These are phyloP conservation scores for Diuraphis noxia DNA, from an alignment of 1,140 invertebrate genomes.

Conservation along the genomic window DNA sequence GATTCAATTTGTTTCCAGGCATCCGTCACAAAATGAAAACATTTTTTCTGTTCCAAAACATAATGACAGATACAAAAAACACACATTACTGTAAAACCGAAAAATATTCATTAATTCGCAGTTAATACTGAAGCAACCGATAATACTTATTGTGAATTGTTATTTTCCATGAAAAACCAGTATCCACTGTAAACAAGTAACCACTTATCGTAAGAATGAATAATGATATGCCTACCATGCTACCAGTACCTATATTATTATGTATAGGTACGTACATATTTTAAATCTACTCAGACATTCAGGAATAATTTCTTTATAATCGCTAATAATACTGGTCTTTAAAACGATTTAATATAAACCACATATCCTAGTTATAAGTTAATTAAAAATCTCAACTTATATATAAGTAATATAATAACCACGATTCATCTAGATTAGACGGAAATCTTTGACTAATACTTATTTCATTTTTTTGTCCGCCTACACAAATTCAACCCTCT, in stretches of 20 bases:
- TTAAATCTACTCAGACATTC: background rate
- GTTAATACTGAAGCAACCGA: no score
- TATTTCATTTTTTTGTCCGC: background rate
- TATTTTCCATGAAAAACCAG: background rate
- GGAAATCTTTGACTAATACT: background rate
- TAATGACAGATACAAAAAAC: background rate
- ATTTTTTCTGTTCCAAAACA: background rate
- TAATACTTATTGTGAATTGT: background rate
- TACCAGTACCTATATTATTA: background rate
- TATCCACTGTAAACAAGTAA: background rate
- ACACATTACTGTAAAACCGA: background rate
- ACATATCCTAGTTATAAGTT: background rate
- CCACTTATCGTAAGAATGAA: background rate
- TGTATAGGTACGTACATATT: background rate
- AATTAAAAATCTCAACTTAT: background rate
- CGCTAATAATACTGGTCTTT: background rate
- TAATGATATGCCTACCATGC: background rate
- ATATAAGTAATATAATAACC: background rate
- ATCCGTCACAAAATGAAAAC: background rate
- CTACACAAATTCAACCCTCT: background rate
- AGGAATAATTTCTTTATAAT: background rate
- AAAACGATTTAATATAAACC: background rate
- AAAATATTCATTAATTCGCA: background rate
- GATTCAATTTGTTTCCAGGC: background rate
- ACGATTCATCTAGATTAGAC: background rate